Base-by-base conservation (phyloP, 2,113 vertebrate genomes). In the Columbina picui region DNA sequence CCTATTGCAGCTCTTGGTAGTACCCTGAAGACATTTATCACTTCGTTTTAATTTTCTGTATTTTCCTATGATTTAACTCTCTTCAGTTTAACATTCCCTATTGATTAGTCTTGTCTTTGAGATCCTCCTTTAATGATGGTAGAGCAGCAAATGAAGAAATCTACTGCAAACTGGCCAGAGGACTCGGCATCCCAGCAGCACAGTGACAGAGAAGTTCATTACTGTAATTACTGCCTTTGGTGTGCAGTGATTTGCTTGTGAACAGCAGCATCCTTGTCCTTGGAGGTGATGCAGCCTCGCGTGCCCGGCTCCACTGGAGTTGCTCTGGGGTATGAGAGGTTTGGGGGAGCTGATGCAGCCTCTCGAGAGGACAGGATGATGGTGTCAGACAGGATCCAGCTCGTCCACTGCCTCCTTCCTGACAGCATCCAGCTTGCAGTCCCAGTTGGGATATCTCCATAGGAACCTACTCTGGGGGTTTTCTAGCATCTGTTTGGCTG, bases 101-200 rank as follows among this genome's bases (percentile, higher is more conserved):
- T 75, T 78, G 87, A 93, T 78, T 78, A 68, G 29, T 63, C 56
- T 69, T 78, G 56, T 50, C 68, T 85, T 90, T 50, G 32, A 85
- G 79, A 67, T 57, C 10, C 10, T 67, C 29, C n/a, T 89, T 92
- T 82, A 70, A 39, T 32, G 34, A 56, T 53, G 52, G 23, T 32
- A 43, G 32, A 30, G 52, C 38, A 63, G 60, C 52, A 82, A 63
- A 55, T 2, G 7, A 87, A 92, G 69, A 79, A 41, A 32, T 36
- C 41, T 30, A 14, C 64, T 67, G 45, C 61, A 55, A 83, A 63
- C 9, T 22, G 61, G 52, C 41, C 56, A 22, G 65, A 91, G 56
- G 69, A 80, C 39, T 89, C 4, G 1, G 43, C 26, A 22, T 7
- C 26, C 32, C 84, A 83, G 73, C 84, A 75, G 59, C 0, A 0